These are phyloP conservation scores for Drosophila albomicans DNA, from an alignment of 1,140 invertebrate species.

Conservation along the genomic window DNA sequence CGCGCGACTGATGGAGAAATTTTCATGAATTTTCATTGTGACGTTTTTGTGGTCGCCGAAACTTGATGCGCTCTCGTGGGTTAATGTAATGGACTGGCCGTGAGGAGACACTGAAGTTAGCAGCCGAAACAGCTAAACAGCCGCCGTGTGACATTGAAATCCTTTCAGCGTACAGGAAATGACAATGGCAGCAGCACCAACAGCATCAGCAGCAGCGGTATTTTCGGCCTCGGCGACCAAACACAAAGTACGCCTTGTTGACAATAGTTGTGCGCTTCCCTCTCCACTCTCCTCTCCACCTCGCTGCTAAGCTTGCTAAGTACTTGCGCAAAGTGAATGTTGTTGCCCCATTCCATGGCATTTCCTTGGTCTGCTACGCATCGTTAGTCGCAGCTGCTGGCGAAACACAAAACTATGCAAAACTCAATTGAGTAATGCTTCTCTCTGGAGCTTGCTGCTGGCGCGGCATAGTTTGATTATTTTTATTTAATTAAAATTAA, in stretches of 20 bases:
- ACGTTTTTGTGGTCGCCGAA: constrained; percentile 67
- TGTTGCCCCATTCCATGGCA: background rate
- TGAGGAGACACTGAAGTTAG: background rate
- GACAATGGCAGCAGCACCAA: constrained; percentile 25
- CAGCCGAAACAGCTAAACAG: constrained; percentile 20
- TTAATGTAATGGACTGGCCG: constrained; percentile 64
- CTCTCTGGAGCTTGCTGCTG: background rate
- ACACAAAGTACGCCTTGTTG: constrained; percentile 33
- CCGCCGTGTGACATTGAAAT: constrained; percentile 74
- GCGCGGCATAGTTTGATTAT: constrained; percentile 19
- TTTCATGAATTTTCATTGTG: constrained; percentile 77
- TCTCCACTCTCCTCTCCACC: background rate
- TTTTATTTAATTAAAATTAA: too few species aligned
- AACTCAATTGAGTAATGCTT: constrained; percentile 61
- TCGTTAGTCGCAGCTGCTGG: constrained; percentile 54
- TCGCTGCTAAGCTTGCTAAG: constrained; percentile 40
- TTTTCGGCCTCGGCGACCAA: constrained; percentile 32
- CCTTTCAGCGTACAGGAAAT: constrained; percentile 62
- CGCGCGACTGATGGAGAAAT: constrained; percentile 28
- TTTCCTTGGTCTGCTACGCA: constrained; percentile 28
- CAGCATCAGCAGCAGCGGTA: background rate
- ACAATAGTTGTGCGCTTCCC: constrained; percentile 56
- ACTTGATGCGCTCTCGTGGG: constrained; percentile 63
- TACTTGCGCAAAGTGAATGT: constrained; percentile 64
- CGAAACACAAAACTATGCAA: constrained; percentile 55